Conservation (phyloP, 2,888 invertebrate genomes). For the Agrochola lychnidis region DNA sequence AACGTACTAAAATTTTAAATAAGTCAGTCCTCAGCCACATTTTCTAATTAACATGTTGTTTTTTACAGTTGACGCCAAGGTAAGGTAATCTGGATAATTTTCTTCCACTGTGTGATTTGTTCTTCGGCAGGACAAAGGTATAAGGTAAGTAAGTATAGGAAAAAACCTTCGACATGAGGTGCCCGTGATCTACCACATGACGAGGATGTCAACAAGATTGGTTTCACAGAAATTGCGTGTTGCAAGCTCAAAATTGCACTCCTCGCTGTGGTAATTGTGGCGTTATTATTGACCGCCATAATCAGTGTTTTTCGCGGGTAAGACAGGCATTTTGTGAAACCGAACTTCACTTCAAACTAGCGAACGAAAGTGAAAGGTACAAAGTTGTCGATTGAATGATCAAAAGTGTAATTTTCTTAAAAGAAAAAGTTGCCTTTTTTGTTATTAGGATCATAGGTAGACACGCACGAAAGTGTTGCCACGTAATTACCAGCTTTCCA, state of each 20-base stretch:
- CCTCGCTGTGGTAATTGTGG: conserved; percentile 68
- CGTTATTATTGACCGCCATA: conserved; percentile 65
- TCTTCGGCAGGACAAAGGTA: conserved; percentile 21
- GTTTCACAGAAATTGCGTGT: conserved; percentile 76
- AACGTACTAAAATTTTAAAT: conserved; percentile 20
- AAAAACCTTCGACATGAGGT: conserved; percentile 23
- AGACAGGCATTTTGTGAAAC: conserved; percentile 57
- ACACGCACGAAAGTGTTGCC: not conserved
- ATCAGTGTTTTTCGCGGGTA: conserved; percentile 56
- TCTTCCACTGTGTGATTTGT: not conserved
- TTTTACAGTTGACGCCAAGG: conserved; percentile 50
- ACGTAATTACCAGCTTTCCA: not conserved
- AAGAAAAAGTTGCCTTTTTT: not conserved
- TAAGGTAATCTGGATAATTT: conserved; percentile 16
- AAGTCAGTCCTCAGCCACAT: conserved; percentile 21
- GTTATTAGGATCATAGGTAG: not conserved
- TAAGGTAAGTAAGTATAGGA: conserved; percentile 26
- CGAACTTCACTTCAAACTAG: conserved; percentile 40
- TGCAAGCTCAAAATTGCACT: conserved; percentile 70
- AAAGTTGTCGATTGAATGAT: conserved; percentile 26
- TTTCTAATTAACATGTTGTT: conserved; percentile 40
- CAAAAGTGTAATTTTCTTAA: conserved; percentile 8
- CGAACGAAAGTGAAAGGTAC: conserved; percentile 37
- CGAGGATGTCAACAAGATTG: conserved; percentile 71
- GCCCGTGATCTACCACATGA: conserved; percentile 48